Evolutionary conservation across 2,797 vertebrate species (phyloP).

Genomic region (Scolopax bukidnonensis): DNA sequence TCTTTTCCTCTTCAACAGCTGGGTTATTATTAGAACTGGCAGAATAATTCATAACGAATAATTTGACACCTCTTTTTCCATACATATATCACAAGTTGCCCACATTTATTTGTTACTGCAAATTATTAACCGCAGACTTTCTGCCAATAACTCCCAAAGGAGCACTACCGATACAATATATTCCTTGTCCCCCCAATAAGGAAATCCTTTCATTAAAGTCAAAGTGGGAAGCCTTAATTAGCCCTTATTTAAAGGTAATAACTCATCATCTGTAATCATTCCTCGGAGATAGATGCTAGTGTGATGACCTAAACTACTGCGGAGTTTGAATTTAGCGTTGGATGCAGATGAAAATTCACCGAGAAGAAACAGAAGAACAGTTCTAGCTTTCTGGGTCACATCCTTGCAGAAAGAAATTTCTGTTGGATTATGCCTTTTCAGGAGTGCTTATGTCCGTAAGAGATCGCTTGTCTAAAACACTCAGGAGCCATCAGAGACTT

Average conservation of each 20-base stretch:
- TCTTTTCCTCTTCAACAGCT: conserved; percentile 36
- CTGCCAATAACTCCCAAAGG: conserved; percentile 53
- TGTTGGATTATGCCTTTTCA: neutral
- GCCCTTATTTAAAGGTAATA: conserved; percentile 52
- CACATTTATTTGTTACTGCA: conserved; percentile 61
- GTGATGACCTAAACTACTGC: conserved; percentile 27
- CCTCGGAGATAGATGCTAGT: conserved; percentile 11
- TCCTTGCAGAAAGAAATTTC: neutral
- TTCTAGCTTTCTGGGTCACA: neutral
- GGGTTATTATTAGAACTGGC: conserved; percentile 60
- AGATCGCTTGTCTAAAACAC: neutral
- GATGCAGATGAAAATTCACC: neutral
- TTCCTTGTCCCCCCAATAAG: neutral
- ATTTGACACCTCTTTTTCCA: conserved; percentile 62
- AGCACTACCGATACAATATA: conserved; percentile 11
- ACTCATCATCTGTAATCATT: conserved; percentile 48
- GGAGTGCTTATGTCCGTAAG: neutral
- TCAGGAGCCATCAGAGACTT: neutral
- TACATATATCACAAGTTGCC: conserved; percentile 49
- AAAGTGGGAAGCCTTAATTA: conserved; percentile 53
- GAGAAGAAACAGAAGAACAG: neutral
- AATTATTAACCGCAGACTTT: conserved; percentile 48
- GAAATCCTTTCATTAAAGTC: conserved; percentile 47
- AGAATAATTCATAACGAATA: conserved; percentile 72
- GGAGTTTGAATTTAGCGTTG: neutral